phyloP scores from a whole-genome alignment of 2,797 vertebrate genomes.

The Monodelphis domestica region DNA sequence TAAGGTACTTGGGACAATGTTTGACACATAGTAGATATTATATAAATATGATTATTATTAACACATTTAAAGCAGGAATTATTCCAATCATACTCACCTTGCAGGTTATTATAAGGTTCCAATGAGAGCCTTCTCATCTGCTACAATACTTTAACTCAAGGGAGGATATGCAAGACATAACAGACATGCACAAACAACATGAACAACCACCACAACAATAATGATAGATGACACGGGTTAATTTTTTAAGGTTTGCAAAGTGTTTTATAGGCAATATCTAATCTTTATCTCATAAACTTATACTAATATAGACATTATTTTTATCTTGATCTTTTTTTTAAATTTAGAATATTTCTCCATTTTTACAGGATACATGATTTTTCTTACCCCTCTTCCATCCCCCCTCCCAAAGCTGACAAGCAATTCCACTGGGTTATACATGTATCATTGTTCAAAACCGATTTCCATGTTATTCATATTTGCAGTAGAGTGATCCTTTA shows the following conservation, averaged over 20 bases:
- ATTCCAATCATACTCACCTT: not conserved
- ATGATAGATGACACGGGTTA: not conserved
- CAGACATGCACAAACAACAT: not conserved
- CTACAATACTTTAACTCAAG: not conserved
- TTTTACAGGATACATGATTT: too few species aligned
- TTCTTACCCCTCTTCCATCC: too few species aligned
- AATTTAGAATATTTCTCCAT: too few species aligned
- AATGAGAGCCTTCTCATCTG: not conserved
- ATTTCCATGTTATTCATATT: too few species aligned
- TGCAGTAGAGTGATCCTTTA: too few species aligned
- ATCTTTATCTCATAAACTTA: not conserved
- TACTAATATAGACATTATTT: not conserved
- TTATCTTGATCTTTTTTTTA: too few species aligned
- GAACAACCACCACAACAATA: not conserved
- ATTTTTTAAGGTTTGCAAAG: not conserved
- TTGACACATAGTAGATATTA: not conserved
- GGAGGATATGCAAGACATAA: not conserved
- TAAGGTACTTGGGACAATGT: not conserved
- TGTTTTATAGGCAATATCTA: not conserved
- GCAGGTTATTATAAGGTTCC: not conserved
- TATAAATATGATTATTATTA: not conserved
- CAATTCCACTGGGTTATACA: too few species aligned
- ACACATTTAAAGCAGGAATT: not conserved
- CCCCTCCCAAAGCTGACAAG: too few species aligned
- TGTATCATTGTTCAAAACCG: too few species aligned